Conservation (phyloP, 2,797 vertebrate genomes). For the Falco cherrug region DNA sequence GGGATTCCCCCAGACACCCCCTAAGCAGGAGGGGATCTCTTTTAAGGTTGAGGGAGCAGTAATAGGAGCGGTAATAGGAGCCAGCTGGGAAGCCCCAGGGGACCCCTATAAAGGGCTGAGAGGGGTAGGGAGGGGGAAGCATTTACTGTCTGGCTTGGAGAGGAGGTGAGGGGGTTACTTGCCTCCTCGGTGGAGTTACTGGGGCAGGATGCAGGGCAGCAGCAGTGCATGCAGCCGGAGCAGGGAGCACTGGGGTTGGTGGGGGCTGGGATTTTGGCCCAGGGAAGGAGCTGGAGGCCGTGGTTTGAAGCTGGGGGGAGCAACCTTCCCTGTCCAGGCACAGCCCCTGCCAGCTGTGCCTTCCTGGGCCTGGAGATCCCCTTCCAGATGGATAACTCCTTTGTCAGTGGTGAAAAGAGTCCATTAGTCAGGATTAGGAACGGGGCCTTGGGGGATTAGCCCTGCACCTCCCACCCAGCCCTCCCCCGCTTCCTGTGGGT, state of each 20-base stretch:
- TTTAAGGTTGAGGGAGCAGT: neutral
- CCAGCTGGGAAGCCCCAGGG: neutral
- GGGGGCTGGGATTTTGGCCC: neutral
- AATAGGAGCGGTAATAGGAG: neutral
- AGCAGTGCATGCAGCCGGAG: neutral
- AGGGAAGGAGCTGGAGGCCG: neutral
- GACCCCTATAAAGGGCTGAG: neutral
- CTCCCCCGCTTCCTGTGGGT: fast-evolving
- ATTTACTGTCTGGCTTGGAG: too few relatives aligned
- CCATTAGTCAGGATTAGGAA: slow-evolving; percentile 51
- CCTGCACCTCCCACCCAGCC: neutral
- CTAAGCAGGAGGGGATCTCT: neutral
- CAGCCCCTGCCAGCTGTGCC: neutral
- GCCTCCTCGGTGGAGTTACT: neutral
- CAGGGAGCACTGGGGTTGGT: neutral
- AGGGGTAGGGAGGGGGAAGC: neutral
- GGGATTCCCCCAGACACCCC: neutral
- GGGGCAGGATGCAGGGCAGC: neutral
- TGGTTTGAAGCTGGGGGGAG: neutral
- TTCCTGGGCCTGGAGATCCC: neutral
- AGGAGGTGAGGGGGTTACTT: fast-evolving
- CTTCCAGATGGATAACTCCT: slow-evolving; percentile 52
- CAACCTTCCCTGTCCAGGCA: neutral
- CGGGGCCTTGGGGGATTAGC: neutral
- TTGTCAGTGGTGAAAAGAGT: slow-evolving; percentile 30